Base-by-base conservation (phyloP, 2,113 vertebrate genomes). In the Agelaius tricolor region DNA sequence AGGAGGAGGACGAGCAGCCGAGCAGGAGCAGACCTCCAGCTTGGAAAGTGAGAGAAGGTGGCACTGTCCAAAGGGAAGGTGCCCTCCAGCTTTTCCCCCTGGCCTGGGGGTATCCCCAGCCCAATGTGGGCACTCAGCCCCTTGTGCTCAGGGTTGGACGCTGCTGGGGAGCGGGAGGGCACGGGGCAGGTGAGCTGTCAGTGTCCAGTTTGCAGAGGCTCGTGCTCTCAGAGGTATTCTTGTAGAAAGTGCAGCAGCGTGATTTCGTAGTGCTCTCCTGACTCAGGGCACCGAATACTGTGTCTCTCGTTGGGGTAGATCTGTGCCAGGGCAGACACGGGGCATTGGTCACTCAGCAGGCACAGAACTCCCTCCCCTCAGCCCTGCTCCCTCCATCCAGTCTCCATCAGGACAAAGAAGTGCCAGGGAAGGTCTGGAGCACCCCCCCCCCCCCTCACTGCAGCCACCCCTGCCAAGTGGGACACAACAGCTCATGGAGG, bases 211-310 rank as follows among this genome's bases (percentile, higher is more conserved):
- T 51, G 96, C 84, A 66, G 82, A 90, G 91, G 89, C 92, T 93
- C 46, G 76, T 91, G 94, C 93, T 90, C 96, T 99, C 98, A 99
- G 98, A 99, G 99, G 98, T 99, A 98, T 96, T 99, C 99, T 97
- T 99, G 99, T 97, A 99, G 98, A 98, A 99, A 99, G 98, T 99
- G 99, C 98, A 99, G 99, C 98, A 99, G 98, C 91, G 99, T 99
- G 97, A 99, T 99, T 98, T 99, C 99, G 33, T 99, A 99, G 98
- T 99, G 99, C 98, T 99, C 99, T 75, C 99, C 99, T 10, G 99
- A 99, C 97, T 99, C 99, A 0, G 99, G 99, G 98, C 99, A 99
- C 98, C 99, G 99, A 94, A 99, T 99, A 96, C 99, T 99, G 98
- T 99, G 99, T 97, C 99, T 98, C 98, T 99, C 99, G 2, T 99